These are phyloP conservation scores for Alcedo quadribrachys DNA, from an alignment of 2,797 vertebrate genomes.

Conservation along the genomic window DNA sequence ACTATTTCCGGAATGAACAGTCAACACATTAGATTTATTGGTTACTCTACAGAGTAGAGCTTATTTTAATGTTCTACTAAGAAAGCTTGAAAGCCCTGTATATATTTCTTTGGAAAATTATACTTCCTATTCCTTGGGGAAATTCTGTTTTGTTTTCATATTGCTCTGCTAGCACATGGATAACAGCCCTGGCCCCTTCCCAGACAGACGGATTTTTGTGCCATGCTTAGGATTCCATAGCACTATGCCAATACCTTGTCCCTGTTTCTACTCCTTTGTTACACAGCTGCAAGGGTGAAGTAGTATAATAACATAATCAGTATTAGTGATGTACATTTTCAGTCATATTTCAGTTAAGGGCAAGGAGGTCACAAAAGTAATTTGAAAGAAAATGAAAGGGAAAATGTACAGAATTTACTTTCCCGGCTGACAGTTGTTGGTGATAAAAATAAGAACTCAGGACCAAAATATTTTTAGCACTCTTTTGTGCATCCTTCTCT, in stretches of 20 bases:
- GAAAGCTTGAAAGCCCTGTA: background rate
- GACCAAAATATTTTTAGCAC: background rate
- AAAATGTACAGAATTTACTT: slow-evolving; percentile 19
- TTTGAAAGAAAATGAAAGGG: slow-evolving; percentile 12
- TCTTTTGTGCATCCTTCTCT: background rate
- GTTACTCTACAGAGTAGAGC: background rate
- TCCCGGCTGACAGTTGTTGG: background rate
- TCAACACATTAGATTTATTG: background rate
- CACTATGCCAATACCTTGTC: background rate
- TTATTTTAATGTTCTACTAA: background rate
- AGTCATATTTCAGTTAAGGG: background rate
- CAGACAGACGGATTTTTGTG: background rate
- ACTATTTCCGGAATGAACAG: background rate
- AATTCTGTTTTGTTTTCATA: background rate
- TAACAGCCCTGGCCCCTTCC: background rate
- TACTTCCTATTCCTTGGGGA: background rate
- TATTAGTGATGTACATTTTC: background rate
- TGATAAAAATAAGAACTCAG: background rate
- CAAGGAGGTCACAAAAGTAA: slow-evolving; percentile 13
- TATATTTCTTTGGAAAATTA: background rate
- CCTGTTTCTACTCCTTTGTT: background rate
- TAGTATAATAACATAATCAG: slow-evolving; percentile 23
- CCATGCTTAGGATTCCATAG: background rate
- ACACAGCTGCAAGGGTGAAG: background rate
- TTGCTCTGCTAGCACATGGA: background rate